These are phyloP conservation scores for Misgurnus mizolepis DNA, from an alignment of 2,113 vertebrate species.

Conservation along the genomic window DNA sequence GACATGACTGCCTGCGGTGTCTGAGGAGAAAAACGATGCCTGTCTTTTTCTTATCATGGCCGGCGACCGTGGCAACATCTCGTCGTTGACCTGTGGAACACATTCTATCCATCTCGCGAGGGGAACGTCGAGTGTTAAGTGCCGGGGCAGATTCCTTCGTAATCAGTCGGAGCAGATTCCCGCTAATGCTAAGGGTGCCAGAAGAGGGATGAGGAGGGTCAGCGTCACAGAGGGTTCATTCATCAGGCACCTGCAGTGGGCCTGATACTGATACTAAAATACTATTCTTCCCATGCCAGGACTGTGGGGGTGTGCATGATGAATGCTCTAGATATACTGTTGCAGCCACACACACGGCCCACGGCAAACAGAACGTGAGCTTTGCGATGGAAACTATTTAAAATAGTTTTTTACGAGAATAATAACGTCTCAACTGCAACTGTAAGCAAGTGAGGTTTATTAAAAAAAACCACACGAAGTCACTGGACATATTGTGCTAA, in stretches of 20 bases:
- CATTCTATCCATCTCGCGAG: slow-evolving; percentile 39
- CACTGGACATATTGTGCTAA: neutral
- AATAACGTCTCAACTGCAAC: neutral
- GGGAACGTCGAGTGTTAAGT: slow-evolving; percentile 40
- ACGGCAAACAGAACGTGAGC: neutral
- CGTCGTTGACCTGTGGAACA: slow-evolving; percentile 37
- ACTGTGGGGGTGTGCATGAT: slow-evolving; percentile 45
- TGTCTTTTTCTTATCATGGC: slow-evolving; percentile 24
- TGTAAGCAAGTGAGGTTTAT: slow-evolving; percentile 4
- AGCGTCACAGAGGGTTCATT: slow-evolving; percentile 52
- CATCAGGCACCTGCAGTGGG: slow-evolving; percentile 55
- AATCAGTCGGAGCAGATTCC: slow-evolving; percentile 52
- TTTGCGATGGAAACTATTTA: too few relatives aligned
- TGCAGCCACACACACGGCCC: slow-evolving; percentile 38
- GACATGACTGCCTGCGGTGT: slow-evolving; percentile 19
- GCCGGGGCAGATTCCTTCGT: slow-evolving; percentile 29
- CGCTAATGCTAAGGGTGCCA: slow-evolving; percentile 53
- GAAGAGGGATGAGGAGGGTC: slow-evolving; percentile 43
- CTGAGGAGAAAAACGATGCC: slow-evolving; percentile 10
- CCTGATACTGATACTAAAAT: slow-evolving; percentile 47
- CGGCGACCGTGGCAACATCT: slow-evolving; percentile 6
- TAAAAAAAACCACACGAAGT: slow-evolving; percentile 16
- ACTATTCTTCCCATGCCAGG: slow-evolving; percentile 39
- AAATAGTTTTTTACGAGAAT: neutral
- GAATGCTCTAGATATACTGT: slow-evolving; percentile 51